phyloP scores from a whole-genome alignment of 30 jellyfish, hydroid and myxozoan species.

The Rhopilema esculentum region DNA sequence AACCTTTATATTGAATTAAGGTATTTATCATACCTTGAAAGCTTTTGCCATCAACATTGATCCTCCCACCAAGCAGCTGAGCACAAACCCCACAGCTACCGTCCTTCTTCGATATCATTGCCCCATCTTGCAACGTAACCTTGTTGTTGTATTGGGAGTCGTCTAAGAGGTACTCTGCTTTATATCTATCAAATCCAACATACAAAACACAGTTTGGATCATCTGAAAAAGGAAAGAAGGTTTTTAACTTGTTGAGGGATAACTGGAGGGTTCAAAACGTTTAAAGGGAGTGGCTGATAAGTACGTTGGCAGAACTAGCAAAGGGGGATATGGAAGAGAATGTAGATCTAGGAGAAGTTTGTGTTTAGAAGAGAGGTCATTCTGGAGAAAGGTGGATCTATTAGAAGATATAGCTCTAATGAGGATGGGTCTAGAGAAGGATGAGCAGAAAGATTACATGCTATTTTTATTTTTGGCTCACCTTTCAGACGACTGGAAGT shows the following conservation, averaged over 20 bases:
- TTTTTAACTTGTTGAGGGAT: too few relatives aligned
- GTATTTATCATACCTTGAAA: constrained; percentile 59
- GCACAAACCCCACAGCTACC: constrained; percentile 98
- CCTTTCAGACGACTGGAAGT: constrained; percentile 4
- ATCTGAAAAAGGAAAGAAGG: constrained; percentile 43
- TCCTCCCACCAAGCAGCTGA: constrained; percentile 89
- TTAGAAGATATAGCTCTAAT: too few relatives aligned
- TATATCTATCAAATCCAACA: constrained; percentile 89
- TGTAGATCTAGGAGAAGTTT: too few relatives aligned
- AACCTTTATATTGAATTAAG: too few relatives aligned
- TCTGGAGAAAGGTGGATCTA: too few relatives aligned
- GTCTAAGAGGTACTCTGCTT: constrained; percentile 83
- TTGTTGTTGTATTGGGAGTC: constrained; percentile 84
- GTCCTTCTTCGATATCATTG: constrained; percentile 74
- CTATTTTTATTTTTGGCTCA: background rate
- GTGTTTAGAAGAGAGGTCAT: too few relatives aligned
- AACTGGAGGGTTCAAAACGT: too few relatives aligned
- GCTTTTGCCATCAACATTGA: constrained; percentile 72
- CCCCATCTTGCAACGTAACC: constrained; percentile 92
- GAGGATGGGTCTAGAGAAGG: background rate
- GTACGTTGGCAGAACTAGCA: too few relatives aligned
- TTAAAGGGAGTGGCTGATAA: too few relatives aligned
- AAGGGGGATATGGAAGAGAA: too few relatives aligned
- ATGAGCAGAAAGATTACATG: too few relatives aligned
- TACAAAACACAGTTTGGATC: constrained; percentile 83